Evolutionary conservation across 92 coral and sea anemone genomes (phyloP).

Genomic region (Parazoanthus atlanticus): DNA sequence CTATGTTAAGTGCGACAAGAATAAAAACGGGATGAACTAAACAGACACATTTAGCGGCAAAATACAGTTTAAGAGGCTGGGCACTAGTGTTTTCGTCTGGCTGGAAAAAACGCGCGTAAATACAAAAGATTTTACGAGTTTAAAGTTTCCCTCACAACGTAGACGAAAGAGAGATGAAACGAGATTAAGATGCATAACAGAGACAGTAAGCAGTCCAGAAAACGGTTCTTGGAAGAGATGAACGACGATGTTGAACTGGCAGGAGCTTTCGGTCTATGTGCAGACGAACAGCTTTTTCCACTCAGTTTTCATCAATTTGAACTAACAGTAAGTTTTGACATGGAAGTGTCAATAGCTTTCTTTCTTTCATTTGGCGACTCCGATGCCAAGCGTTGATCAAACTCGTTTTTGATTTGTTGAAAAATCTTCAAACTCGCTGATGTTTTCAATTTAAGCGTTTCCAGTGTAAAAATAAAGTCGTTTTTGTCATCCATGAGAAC

Average conservation of each 20-base stretch:
- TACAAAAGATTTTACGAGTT: neutral
- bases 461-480: too few species aligned
- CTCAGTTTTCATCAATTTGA: too few species aligned
- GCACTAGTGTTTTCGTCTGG: neutral
- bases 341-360: too few species aligned
- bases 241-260: neutral
- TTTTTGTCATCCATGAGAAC: too few species aligned
- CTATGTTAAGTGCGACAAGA: too few species aligned
- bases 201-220: neutral
- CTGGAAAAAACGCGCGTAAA: neutral
- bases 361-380: too few species aligned
- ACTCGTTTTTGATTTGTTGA: too few species aligned
- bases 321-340: too few species aligned
- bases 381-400: too few species aligned
- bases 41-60: neutral
- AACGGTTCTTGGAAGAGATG: neutral
- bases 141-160: constrained; percentile 5
- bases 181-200: neutral
- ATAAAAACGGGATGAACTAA: too few species aligned
- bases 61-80: neutral
- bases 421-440: too few species aligned
- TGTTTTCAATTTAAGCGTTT: too few species aligned
- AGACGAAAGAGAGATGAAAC: constrained; percentile 6
- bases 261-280: neutral
- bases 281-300: neutral